phyloP scores from a whole-genome alignment of 2,113 vertebrate genomes.

The Felis chaus region DNA sequence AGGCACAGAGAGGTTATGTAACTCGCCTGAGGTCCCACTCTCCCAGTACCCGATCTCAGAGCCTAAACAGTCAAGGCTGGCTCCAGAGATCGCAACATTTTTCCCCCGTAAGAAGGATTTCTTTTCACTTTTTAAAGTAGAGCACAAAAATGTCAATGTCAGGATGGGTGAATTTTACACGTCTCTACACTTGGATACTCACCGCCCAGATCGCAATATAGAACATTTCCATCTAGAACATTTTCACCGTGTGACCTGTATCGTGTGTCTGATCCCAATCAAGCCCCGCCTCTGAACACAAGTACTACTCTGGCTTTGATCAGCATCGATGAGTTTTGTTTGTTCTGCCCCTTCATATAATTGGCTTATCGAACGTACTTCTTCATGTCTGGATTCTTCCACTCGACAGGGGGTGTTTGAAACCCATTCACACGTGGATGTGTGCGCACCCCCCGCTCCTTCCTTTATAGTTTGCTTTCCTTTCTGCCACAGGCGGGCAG shows the following conservation, averaged over 20 bases:
- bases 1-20: background rate
- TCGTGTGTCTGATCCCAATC: background rate
- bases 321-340: background rate
- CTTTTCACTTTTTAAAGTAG: background rate
- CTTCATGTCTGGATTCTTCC: background rate
- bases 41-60: background rate
- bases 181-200: background rate
- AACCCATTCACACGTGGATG: no score
- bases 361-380: rapidly evolving
- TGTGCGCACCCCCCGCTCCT: rapidly evolving
- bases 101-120: background rate
- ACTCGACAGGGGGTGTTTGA: background rate
- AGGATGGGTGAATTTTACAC: background rate
- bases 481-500: rapidly evolving
- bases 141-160: background rate
- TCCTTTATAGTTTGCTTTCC: background rate
- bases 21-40: background rate
- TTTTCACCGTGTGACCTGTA: background rate
- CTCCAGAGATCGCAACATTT: background rate
- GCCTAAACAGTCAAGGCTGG: background rate
- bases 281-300: background rate
- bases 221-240: background rate
- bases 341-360: background rate
- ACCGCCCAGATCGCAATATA: rapidly evolving
- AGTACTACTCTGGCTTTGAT: background rate